Percentiles rank a stretch among this genome's conserved stretches.
These are phyloP conservation scores for Idaea biselata DNA, from an alignment of 2,888 invertebrate species.

Conservation along the genomic window DNA sequence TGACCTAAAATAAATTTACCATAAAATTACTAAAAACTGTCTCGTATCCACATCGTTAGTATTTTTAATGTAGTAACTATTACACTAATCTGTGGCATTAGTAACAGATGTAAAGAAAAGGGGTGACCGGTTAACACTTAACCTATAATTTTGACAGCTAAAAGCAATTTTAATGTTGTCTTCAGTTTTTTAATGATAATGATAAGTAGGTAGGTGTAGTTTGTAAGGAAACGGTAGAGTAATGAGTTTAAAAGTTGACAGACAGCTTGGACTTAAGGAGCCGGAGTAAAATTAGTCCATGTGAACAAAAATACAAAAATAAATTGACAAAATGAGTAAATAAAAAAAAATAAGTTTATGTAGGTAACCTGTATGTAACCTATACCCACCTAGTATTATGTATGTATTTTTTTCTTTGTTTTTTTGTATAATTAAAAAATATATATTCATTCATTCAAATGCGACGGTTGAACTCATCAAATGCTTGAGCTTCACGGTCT, in stretches of 20 bases:
- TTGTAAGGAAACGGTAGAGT: background rate
- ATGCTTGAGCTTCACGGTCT: too few relatives aligned
- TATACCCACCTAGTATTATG: too few relatives aligned
- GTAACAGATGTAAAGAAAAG: conserved; percentile 25
- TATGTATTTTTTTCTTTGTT: too few relatives aligned
- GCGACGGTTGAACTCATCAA: too few relatives aligned
- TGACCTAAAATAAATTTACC: background rate
- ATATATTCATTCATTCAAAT: too few relatives aligned
- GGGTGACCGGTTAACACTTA: conserved; percentile 48
- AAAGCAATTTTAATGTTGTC: conserved; percentile 1
- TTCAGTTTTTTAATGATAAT: conserved; percentile 5
- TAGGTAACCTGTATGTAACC: too few relatives aligned
- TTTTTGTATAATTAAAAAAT: too few relatives aligned
- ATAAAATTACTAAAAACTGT: background rate
- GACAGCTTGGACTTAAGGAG: background rate
- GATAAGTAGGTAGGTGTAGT: background rate
- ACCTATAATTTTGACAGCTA: conserved; percentile 36
- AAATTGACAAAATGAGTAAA: background rate
- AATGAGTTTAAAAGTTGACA: background rate
- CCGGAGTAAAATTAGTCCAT: background rate
- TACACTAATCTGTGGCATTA: background rate
- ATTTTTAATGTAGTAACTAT: background rate
- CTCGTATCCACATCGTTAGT: background rate
- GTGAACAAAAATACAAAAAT: background rate
- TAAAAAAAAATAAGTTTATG: too few relatives aligned